phyloP scores from a whole-genome alignment of 2,888 invertebrate species.

The Microplitis deprimator region DNA sequence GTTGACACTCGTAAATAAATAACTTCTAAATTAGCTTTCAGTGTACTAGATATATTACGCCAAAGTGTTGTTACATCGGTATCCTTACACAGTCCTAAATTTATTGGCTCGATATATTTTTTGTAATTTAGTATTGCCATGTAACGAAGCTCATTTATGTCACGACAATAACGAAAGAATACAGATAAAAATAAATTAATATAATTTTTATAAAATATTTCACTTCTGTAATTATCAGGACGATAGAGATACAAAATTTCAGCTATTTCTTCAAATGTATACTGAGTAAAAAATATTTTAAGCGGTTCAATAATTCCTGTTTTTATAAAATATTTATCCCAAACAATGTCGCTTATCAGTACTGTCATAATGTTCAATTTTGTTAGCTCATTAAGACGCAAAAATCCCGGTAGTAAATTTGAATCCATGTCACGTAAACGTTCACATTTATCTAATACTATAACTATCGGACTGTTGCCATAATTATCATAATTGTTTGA shows the following conservation, averaged over 20 bases:
- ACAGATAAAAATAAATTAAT: conserved; percentile 87
- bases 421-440: conserved; percentile 82
- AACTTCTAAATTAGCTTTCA: conserved; percentile 82
- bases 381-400: conserved; percentile 83
- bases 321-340: conserved; percentile 84
- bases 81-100: conserved; percentile 76
- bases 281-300: conserved; percentile 85
- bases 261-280: conserved; percentile 80
- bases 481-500: conserved; percentile 38
- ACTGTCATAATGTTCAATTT: conserved; percentile 82
- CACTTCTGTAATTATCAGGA: conserved; percentile 59
- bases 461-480: conserved; percentile 73
- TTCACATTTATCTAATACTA: conserved; percentile 88
- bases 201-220: conserved; percentile 83
- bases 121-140: conserved; percentile 84
- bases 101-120: conserved; percentile 86
- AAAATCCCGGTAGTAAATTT: conserved; percentile 81
- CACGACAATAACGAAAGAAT: conserved; percentile 87
- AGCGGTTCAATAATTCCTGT: conserved; percentile 81
- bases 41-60: conserved; percentile 83
- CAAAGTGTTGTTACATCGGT: conserved; percentile 82
- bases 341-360: conserved; percentile 83
- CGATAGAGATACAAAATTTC: conserved; percentile 71
- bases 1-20: conserved; percentile 80
- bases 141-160: conserved; percentile 86